Evolutionary conservation across 2,888 invertebrate species (phyloP).

Genomic region (Oscheius onirici): DNA sequence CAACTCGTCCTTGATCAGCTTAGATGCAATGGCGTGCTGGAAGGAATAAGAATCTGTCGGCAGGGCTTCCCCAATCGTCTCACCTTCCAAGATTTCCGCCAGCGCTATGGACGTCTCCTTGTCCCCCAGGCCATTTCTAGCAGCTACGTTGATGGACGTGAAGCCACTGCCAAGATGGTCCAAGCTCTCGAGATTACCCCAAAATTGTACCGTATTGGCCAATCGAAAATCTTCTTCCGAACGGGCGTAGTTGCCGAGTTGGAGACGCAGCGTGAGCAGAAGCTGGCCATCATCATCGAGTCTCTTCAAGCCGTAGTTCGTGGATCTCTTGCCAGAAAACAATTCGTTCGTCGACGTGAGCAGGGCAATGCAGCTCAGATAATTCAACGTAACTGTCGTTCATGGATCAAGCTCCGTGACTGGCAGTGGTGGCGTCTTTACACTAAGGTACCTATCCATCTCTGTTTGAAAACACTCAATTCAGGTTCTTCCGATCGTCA

Average conservation of each 20-base stretch:
- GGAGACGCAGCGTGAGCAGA: conserved; percentile 91
- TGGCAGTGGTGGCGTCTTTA: conserved; percentile 99
- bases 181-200: conserved; percentile 92
- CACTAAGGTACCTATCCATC: conserved; percentile 80
- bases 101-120: conserved; percentile 89
- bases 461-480: conserved; percentile 9
- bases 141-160: conserved; percentile 99
- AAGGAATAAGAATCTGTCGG: conserved; percentile 98
- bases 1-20: conserved; percentile 96
- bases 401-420: conserved; percentile 94
- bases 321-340: conserved; percentile 85
- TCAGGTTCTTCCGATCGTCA: conserved; percentile 87
- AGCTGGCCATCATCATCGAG: conserved; percentile 95
- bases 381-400: conserved; percentile 96
- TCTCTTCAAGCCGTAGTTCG: conserved; percentile 96
- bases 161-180: conserved; percentile 84
- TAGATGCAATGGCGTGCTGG: conserved; percentile 97
- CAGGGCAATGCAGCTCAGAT: conserved; percentile 97
- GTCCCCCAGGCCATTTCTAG: conserved; percentile 99
- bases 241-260: conserved; percentile 97
- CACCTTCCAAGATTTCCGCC: conserved; percentile 92
- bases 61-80: conserved; percentile 99
- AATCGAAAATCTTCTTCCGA: conserved; percentile 99
- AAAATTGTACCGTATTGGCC: conserved; percentile 94
- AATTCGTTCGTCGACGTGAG: conserved; percentile 91